Base-by-base conservation (phyloP, 1,140 invertebrate genomes). In the Bradysia coprophila region DNA sequence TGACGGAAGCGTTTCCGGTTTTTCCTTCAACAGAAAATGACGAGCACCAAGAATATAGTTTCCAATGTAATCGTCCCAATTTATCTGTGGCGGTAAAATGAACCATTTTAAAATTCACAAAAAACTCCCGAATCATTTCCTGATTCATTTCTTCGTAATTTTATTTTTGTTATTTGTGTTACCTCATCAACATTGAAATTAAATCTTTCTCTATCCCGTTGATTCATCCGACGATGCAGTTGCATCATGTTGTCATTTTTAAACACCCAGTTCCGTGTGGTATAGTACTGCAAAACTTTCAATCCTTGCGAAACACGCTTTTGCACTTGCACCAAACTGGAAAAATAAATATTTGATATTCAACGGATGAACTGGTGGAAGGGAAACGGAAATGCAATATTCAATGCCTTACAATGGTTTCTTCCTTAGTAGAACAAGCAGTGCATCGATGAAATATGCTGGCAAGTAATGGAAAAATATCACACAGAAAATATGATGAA, bases 211-310 rank as follows among this genome's bases (percentile, higher is more conserved):
- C 65, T 60, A 50, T 81, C 78, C 15, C 63, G 56, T 37, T 64
- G 52, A 54, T 72, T 63, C 45, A 94, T 50, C 23, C 57, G 59
- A 1, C 66, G 48, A 31, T 69, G 63, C 13, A 94, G 51, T 46
- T 75, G 54, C 45, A 63, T 59, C 44, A 85, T 68, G 40, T 76
- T 76, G 4, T 83, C 75, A 45, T 83, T 85, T 33, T 59, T 63
- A 56, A 92, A 93, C 34, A 69, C 64, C 87, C 87, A 93, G 49
- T 81, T 67, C 52, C 81, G 76, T 2, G 75, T 84, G 4, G 86
- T 91, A 54, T 92, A 94, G 57, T 85, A 92, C 49, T 88, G 76
- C 0, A 93, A 57, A 1, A 81, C 62, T 43, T 71, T 62, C 0
- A 81, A 46, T 0, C 79, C 79, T 28, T 62, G 63, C 6, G 66